Evolutionary conservation across 1,140 invertebrate genomes (phyloP).

Genomic region (Zaprionus lachaisei): DNA sequence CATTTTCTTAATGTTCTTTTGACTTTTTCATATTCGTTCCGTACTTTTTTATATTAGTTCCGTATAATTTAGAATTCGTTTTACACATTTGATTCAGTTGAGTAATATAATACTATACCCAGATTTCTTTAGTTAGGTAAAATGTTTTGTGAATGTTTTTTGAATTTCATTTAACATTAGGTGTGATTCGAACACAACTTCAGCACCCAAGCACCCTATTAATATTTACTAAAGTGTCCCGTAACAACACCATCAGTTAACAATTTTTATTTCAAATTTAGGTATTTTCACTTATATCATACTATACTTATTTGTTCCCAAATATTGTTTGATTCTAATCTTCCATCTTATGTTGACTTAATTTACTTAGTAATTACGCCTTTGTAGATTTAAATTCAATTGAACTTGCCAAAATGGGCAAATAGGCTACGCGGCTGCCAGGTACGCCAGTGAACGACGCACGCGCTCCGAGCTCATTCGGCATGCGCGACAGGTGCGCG

Average conservation of each 20-base stretch:
- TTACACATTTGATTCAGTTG: not conserved
- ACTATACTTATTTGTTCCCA: not conserved
- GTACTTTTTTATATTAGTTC: not conserved
- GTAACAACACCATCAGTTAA: too few relatives aligned
- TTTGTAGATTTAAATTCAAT: slow-evolving; percentile 20
- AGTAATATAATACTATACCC: not conserved
- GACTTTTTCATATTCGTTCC: not conserved
- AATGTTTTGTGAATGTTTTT: too few relatives aligned
- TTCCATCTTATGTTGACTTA: not conserved
- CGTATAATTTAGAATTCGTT: not conserved
- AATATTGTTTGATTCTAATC: not conserved
- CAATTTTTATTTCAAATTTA: too few relatives aligned
- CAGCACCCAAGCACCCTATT: too few relatives aligned
- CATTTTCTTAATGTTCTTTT: not conserved
- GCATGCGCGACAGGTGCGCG: slow-evolving; percentile 47
- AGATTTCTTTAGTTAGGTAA: not conserved
- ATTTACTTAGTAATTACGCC: not conserved
- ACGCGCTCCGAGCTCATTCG: slow-evolving; percentile 64
- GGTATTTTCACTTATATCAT: too few relatives aligned
- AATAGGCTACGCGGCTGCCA: slow-evolving; percentile 33
- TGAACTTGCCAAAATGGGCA: slow-evolving; percentile 31
- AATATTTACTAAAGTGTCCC: too few relatives aligned
- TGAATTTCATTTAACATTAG: too few relatives aligned
- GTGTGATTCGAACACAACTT: too few relatives aligned
- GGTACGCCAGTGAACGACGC: slow-evolving; percentile 47